These are phyloP conservation scores for Cyclophora punctaria DNA, from an alignment of 2,888 invertebrate species.

Conservation along the genomic window DNA sequence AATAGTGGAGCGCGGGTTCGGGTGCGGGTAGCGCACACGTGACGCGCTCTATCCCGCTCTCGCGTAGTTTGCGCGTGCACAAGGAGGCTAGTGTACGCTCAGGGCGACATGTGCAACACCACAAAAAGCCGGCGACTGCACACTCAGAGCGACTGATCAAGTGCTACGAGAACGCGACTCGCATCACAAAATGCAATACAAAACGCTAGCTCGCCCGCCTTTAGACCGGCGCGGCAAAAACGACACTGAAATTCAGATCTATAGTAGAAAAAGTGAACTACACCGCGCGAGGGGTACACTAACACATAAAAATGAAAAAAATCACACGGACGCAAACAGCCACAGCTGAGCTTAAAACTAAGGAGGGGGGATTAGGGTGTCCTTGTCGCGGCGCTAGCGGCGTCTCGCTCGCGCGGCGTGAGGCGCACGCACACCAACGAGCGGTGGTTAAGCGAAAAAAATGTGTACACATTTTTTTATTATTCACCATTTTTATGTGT, in stretches of 20 bases:
- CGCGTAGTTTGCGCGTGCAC: constrained; percentile 63
- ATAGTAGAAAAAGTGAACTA: constrained; percentile 77
- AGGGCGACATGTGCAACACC: constrained; percentile 56
- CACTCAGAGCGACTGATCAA: constrained; percentile 29
- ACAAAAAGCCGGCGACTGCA: constrained; percentile 53
- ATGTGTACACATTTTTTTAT: constrained; percentile 76
- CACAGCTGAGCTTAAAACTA: constrained; percentile 70
- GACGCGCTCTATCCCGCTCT: constrained; percentile 55
- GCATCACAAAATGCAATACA: constrained; percentile 65
- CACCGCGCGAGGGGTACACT: constrained; percentile 74
- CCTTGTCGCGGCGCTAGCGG: constrained; percentile 37
- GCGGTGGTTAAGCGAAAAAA: constrained; percentile 72
- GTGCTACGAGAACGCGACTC: constrained; percentile 43
- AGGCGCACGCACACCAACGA: constrained; percentile 62
- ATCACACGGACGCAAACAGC: constrained; percentile 69
- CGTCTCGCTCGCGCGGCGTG: constrained; percentile 57
- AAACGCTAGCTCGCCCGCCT: constrained; percentile 68
- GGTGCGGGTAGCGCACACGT: constrained; percentile 65
- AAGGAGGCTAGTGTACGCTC: constrained; percentile 42
- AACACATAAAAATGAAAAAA: constrained; percentile 75
- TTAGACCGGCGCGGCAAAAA: constrained; percentile 75
- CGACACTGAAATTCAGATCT: constrained; percentile 76
- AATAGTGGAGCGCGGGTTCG: constrained; percentile 31
- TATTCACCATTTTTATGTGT: constrained; percentile 76
- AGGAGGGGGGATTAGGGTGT: constrained; percentile 58